These are phyloP conservation scores for Drosophila sechellia DNA, from an alignment of 1,140 invertebrate species.

Conservation along the genomic window DNA sequence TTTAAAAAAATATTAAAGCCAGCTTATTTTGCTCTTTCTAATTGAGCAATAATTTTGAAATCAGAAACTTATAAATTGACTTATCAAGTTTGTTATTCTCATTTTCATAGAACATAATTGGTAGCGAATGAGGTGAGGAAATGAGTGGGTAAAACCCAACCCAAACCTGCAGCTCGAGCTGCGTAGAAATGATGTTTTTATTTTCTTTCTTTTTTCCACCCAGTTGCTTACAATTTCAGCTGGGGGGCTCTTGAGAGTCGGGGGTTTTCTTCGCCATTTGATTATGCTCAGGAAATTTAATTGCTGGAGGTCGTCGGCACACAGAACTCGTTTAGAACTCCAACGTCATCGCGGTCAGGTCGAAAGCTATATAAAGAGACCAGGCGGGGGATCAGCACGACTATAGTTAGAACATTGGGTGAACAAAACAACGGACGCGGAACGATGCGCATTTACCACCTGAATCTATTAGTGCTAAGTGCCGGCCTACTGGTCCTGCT, in stretches of 20 bases:
- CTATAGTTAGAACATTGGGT: constrained; percentile 12
- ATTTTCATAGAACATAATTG: constrained; percentile 33
- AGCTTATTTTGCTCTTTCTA: background rate
- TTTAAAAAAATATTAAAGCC: no score
- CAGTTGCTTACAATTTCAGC: constrained; percentile 26
- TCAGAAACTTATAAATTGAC: background rate
- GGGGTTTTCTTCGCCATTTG: constrained; percentile 66
- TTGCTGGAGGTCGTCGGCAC: constrained; percentile 66
- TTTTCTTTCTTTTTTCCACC: constrained; percentile 19
- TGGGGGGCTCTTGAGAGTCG: constrained; percentile 27
- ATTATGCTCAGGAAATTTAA: constrained; percentile 78
- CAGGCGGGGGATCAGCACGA: constrained; percentile 15
- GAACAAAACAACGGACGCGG: constrained; percentile 11
- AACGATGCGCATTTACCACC: constrained; percentile 54
- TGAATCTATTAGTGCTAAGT: constrained; percentile 76
- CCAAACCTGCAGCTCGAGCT: constrained; percentile 36
- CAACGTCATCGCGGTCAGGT: constrained; percentile 2
- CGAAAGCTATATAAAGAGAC: constrained; percentile 59
- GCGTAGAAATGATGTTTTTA: constrained; percentile 44
- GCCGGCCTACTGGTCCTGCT: constrained; percentile 47
- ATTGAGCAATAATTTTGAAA: background rate
- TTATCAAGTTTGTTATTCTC: background rate
- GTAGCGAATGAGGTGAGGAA: background rate
- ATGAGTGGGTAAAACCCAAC: constrained; percentile 1
- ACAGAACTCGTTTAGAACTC: constrained; percentile 69